These are phyloP conservation scores for Pachliopta kotzebuea DNA, from an alignment of 2,888 invertebrate genomes.

Conservation along the genomic window DNA sequence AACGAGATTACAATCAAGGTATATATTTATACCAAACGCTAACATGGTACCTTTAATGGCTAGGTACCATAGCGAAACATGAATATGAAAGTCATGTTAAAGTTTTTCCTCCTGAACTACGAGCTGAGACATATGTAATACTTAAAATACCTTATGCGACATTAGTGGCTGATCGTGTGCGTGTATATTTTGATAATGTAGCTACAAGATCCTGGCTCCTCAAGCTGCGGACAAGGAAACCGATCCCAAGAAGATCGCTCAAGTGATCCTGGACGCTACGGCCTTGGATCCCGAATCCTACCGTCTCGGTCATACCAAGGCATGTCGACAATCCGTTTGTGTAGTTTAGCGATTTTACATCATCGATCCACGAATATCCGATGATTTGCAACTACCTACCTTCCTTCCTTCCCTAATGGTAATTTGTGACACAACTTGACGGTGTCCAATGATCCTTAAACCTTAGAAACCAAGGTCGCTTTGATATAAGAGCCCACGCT, in stretches of 20 bases:
- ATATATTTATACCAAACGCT: conserved; percentile 15
- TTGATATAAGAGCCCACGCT: conserved; percentile 57
- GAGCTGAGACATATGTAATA: conserved; percentile 18
- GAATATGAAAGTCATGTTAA: conserved; percentile 28
- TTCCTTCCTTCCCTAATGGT: no score
- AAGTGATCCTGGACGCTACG: conserved; percentile 89
- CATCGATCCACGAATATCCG: conserved; percentile 48
- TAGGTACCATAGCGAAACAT: conserved; percentile 22
- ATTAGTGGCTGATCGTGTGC: conserved; percentile 64
- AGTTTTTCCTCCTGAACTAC: conserved; percentile 5
- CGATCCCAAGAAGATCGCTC: conserved; percentile 91
- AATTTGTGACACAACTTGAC: conserved; percentile 55
- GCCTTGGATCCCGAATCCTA: conserved; percentile 94
- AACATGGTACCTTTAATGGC: no score
- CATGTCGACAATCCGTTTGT: conserved; percentile 81
- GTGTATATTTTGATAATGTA: conserved; percentile 80
- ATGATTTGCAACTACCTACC: conserved; percentile 54
- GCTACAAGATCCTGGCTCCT: conserved; percentile 99
- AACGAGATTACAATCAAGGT: conserved; percentile 4
- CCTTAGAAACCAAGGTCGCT: conserved; percentile 47
- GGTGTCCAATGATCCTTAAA: conserved; percentile 37
- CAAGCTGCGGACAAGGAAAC: conserved; percentile 87
- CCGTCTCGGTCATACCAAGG: conserved; percentile 99
- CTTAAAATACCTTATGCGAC: conserved; percentile 35
- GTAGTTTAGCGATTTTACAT: conserved; percentile 62